These are phyloP conservation scores for Papilio xuthus DNA, from an alignment of 1,140 invertebrate genomes.

Conservation along the genomic window DNA sequence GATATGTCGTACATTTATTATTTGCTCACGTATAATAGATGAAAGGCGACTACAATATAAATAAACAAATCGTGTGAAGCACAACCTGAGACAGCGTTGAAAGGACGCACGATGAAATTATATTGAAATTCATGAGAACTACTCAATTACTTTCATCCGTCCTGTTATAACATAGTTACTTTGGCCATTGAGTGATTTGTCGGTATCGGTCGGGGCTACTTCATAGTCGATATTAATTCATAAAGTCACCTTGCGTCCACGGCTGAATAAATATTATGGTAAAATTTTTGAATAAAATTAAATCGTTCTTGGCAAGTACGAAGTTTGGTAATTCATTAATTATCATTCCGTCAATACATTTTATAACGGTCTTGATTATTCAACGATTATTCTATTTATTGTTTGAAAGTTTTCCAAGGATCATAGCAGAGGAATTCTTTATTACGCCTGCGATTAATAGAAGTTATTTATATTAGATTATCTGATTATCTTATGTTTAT, in stretches of 20 bases:
- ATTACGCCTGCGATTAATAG: too few species aligned
- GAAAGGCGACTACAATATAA: conserved; percentile 76
- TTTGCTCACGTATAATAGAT: conserved; percentile 76
- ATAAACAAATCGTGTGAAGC: conserved; percentile 76
- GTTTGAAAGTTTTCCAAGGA: too few species aligned
- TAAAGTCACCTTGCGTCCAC: conserved; percentile 21
- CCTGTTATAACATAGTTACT: conserved; percentile 49
- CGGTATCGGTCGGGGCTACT: conserved; percentile 24
- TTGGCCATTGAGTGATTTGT: conserved; percentile 55
- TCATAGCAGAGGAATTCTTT: too few species aligned
- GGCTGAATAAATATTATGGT: conserved; percentile 31
- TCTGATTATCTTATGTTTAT: neutral
- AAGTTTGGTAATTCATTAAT: neutral
- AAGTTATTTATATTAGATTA: neutral
- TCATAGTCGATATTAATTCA: conserved; percentile 37
- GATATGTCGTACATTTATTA: conserved; percentile 75
- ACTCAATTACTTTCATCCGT: conserved; percentile 62
- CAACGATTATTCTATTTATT: neutral
- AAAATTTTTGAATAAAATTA: conserved; percentile 7
- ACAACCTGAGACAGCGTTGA: conserved; percentile 64
- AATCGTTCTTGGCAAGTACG: conserved; percentile 2
- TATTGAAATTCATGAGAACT: conserved; percentile 71
- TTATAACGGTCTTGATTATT: neutral
- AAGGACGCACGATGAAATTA: conserved; percentile 65
- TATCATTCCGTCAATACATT: neutral